Conservation (phyloP, 2,888 invertebrate genomes). For the Panorpa germanica region DNA sequence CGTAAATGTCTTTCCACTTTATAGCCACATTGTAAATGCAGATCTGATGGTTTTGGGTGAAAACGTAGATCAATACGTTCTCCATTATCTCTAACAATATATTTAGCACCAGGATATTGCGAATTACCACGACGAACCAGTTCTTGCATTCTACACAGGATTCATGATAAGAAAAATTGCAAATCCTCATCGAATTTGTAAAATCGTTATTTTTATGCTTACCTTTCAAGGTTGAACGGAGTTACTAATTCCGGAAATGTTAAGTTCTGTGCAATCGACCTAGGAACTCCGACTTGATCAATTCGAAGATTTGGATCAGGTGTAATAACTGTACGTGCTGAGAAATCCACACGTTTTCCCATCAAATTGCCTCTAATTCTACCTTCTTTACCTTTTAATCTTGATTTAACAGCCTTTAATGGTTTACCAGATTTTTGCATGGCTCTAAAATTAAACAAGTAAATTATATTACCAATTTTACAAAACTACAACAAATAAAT, state of each 20-base stretch:
- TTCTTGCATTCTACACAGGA: constrained; percentile 54
- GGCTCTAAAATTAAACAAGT: constrained; percentile 38
- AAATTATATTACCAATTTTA: constrained; percentile 7
- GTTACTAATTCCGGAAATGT: constrained; percentile 99
- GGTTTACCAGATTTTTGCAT: constrained; percentile 99
- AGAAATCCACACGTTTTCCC: constrained; percentile 99
- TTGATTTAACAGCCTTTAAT: constrained; percentile 90
- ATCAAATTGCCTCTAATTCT: constrained; percentile 97
- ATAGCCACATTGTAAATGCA: constrained; percentile 90
- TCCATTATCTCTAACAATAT: constrained; percentile 96
- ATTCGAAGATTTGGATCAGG: constrained; percentile 89
- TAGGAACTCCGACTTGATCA: constrained; percentile 94
- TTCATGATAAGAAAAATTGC: constrained; percentile 14
- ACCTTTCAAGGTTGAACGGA: constrained; percentile 94
- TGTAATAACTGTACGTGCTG: constrained; percentile 96
- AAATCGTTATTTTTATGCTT: constrained; percentile 20
- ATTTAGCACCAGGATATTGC: constrained; percentile 98
- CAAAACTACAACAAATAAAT: constrained; percentile 8
- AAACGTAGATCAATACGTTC: constrained; percentile 96
- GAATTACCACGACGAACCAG: constrained; percentile 92
- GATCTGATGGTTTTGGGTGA: constrained; percentile 93
- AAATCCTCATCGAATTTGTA: not conserved
- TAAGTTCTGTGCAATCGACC: constrained; percentile 95
- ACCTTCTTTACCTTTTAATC: constrained; percentile 96
- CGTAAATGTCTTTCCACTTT: constrained; percentile 94